Percentiles rank a stretch among this genome's conserved stretches.
These are phyloP conservation scores for Scolopax mira DNA, from an alignment of 2,113 vertebrate species.

Conservation along the genomic window DNA sequence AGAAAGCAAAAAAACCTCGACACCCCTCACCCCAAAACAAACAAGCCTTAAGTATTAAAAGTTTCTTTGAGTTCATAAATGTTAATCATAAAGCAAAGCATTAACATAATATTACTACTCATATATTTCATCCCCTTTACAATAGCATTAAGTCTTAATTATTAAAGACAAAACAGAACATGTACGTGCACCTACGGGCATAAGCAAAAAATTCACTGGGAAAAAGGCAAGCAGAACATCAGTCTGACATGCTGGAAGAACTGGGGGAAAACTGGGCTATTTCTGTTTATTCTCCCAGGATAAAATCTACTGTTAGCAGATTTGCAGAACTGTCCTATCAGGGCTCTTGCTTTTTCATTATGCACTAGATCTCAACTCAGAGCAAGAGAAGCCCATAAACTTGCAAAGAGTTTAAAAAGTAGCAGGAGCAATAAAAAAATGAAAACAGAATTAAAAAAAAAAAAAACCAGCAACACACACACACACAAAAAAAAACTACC, in stretches of 20 bases:
- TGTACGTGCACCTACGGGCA: background rate
- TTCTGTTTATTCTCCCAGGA: background rate
- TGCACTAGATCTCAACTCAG: background rate
- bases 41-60: background rate
- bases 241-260: background rate
- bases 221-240: background rate
- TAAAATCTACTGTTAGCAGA: background rate
- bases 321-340: no score
- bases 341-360: background rate
- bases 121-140: background rate
- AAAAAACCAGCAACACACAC: background rate
- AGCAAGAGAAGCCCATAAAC: background rate
- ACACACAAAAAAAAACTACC: background rate
- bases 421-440: background rate
- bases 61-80: background rate
- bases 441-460: background rate
- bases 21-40: background rate
- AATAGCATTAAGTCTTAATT: background rate
- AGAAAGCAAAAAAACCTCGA: background rate
- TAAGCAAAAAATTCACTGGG: background rate
- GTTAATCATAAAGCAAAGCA: background rate
- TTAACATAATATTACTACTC: background rate
- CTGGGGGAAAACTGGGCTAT: background rate
- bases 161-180: background rate
- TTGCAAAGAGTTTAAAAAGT: background rate